phyloP scores from a whole-genome alignment of 2,113 vertebrate species.

The Peromyscus leucopus region DNA sequence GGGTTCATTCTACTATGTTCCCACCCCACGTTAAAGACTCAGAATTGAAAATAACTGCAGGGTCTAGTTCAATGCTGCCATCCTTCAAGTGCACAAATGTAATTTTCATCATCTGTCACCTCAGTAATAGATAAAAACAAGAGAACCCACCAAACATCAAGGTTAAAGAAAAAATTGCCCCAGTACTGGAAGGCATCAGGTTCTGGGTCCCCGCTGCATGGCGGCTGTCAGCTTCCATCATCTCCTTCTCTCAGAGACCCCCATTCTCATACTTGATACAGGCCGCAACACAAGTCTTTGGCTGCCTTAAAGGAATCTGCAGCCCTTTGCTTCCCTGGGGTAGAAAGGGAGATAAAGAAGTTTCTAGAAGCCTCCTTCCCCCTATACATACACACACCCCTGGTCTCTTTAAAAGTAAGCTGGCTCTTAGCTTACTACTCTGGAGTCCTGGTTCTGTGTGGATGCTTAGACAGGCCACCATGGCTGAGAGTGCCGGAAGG shows the following conservation, averaged over 20 bases:
- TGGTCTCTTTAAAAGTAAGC: background rate
- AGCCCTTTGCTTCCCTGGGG: background rate
- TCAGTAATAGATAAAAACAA: background rate
- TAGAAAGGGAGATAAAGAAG: background rate
- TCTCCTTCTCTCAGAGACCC: background rate
- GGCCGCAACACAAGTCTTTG: background rate
- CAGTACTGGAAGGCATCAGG: no score
- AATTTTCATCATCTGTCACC: background rate
- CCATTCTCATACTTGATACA: background rate
- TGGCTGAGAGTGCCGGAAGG: no score
- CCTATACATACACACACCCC: background rate
- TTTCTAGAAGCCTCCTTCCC: background rate
- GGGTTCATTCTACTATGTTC: background rate
- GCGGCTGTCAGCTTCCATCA: accelerated
- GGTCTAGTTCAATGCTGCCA: background rate
- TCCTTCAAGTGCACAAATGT: background rate
- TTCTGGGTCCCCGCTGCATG: no score
- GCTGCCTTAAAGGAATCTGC: background rate
- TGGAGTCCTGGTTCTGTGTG: background rate
- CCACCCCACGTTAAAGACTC: background rate
- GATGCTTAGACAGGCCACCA: background rate
- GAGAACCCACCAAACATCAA: background rate
- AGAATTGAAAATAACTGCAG: background rate
- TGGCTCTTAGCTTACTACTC: background rate
- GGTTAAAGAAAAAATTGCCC: background rate